These are phyloP conservation scores for Papilio aristodemus DNA, from an alignment of 1,140 invertebrate genomes.

Conservation along the genomic window DNA sequence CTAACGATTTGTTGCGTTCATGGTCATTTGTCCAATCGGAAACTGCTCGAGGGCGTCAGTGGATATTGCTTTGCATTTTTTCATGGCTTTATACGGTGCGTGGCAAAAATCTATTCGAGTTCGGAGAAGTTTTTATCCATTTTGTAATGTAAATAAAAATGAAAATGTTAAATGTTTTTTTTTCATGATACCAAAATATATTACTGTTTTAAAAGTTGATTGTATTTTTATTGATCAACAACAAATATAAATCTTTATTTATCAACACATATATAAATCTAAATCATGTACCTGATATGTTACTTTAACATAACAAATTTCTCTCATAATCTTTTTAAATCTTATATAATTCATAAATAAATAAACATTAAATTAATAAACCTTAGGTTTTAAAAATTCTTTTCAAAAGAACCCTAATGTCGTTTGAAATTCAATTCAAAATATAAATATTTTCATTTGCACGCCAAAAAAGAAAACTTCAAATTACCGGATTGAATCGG, in stretches of 20 bases:
- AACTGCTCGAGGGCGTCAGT: conserved; percentile 52
- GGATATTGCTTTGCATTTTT: conserved; percentile 56
- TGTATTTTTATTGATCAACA: too few species aligned
- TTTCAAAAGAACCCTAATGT: neutral
- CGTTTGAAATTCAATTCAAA: conserved; percentile 21
- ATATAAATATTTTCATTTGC: conserved; percentile 26
- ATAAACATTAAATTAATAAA: neutral
- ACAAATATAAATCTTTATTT: neutral
- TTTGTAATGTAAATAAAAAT: conserved; percentile 35
- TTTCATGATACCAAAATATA: neutral
- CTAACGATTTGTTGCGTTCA: conserved; percentile 39
- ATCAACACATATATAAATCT: too few species aligned
- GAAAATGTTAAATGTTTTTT: conserved; percentile 13
- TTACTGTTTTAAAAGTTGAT: neutral
- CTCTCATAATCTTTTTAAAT: too few species aligned
- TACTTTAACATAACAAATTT: too few species aligned
- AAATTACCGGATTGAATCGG: conserved; percentile 25
- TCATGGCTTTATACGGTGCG: conserved; percentile 42
- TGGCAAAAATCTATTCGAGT: conserved; percentile 48
- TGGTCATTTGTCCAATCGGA: conserved; percentile 51
- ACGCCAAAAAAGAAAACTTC: neutral
- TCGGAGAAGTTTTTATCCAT: conserved; percentile 45
- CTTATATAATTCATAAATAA: neutral
- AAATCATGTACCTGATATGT: too few species aligned
- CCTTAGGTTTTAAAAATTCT: neutral